Base-by-base conservation (phyloP, 2,888 invertebrate genomes). In the Drosophila meridiana region DNA sequence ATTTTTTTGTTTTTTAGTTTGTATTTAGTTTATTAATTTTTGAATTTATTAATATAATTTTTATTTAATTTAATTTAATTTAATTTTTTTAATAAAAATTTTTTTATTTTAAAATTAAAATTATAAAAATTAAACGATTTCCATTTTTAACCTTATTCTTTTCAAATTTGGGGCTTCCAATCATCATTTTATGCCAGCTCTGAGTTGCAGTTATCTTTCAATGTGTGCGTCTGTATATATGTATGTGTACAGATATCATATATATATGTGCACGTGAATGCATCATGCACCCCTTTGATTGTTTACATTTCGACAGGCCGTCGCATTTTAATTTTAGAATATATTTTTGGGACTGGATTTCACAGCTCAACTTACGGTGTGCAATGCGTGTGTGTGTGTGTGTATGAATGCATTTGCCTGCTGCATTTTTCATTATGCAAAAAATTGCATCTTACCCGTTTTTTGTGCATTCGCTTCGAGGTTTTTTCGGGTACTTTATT, bases 351-450 rank as follows among this genome's bases (percentile, higher is more conserved):
- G 85, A 83, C 84, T 84, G 89, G 82, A 89, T 89, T 89, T 87
- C 87, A 83, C 83, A 82, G 81, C 87, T 87, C 89, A 66, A 82
- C 84, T 85, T 89, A 83, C 84, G 79, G 82, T 89, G 83, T 76
- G 64, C 78, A 74, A 68, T 83, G 80, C 80, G 83, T n/a, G 32
- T 32, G 42, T 59, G 28, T 59, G 28, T 40, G 34, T 59, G 61
- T 67, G 36, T 62, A 52, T 60, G 43, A 64, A 56, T 65, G 52
- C 61, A 38, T 68, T 43, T 75, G 90, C 89, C 88, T 88, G 86
- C 86, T 88, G 90, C 88, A 83, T 87, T 89, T 87, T 87, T 88
- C 88, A 88, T 87, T 87, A 87, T 87, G 88, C 87, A 87, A 88
- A 81, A 87, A 83, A 84, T 81, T 90, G 86, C 90, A 87, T 89